These are phyloP conservation scores for Diglossa cyanea DNA, from an alignment of 2,797 vertebrate species.

Conservation along the genomic window DNA sequence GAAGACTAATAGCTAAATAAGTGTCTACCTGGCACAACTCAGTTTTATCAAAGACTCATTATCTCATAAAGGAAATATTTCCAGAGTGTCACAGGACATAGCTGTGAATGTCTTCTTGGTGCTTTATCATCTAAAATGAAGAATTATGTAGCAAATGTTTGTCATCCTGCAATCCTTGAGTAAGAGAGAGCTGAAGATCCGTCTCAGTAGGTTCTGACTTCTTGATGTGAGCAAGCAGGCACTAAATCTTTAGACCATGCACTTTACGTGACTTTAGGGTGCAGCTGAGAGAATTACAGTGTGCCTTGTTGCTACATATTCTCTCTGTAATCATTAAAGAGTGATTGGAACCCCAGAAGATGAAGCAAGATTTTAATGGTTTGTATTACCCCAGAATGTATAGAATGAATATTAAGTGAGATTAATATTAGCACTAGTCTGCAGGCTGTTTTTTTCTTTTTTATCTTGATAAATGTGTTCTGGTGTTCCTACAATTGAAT, in stretches of 20 bases:
- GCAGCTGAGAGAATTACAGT: neutral
- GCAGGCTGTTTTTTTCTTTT: neutral
- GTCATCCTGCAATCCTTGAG: neutral
- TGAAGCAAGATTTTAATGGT: accelerated
- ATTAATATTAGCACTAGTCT: neutral
- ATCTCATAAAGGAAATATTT: neutral
- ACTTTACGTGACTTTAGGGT: neutral
- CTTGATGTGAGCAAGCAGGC: neutral
- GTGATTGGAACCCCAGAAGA: neutral
- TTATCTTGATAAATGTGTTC: neutral
- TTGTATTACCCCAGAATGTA: neutral
- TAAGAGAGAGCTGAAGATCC: neutral
- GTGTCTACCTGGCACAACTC: neutral
- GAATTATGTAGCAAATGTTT: neutral
- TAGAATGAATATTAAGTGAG: neutral
- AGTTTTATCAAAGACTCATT: neutral
- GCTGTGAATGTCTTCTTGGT: neutral
- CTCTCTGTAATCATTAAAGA: neutral
- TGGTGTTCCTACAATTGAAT: neutral
- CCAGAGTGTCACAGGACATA: neutral
- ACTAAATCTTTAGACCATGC: neutral
- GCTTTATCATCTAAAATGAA: neutral
- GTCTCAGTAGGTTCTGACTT: neutral
- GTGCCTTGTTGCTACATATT: neutral
- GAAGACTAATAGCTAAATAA: neutral